Base-by-base conservation (phyloP, 2,888 invertebrate genomes). In the Tipula unca region DNA sequence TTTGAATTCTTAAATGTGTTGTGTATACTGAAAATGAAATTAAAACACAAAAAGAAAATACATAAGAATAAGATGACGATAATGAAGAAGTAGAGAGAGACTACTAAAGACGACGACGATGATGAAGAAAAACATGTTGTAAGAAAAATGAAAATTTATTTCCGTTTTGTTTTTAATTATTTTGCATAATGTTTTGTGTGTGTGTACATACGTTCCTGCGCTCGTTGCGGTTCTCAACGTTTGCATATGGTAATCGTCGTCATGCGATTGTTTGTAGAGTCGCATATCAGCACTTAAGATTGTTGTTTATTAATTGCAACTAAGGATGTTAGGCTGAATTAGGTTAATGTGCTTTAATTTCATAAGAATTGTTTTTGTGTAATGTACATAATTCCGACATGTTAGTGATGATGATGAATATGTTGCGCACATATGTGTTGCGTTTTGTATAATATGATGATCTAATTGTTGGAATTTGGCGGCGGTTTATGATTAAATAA, bases 151-250 rank as follows among this genome's bases (percentile, higher is more conserved):
- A 69, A 69, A 69, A 69, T 69, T 69, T 69, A 69, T 69, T 69
- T 69, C 69, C 69, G 69, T 69, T 69, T 69, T 69, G 69, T 69
- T 69, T 54, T 54, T 69, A 69, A 69, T 69, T 69, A 69, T 69
- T 69, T 69, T 69, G 69, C 69, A 69, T 69, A 69, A 69, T 69
- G 25, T 69, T 69, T 25, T 69, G 25, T 69, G 48, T 54, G 17
- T 17, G 4, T 1, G 4, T 54, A 14, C 13, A 13, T 42, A 13
- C 42, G 42, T 14, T 42, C 42, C 3, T 42, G n/a, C n/a, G 10
- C 69, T 69, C 69, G 69, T 25, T 17, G 20, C 17, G 48, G 17
- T 48, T 48, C 48, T 17, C 25, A 0, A 20, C 25, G 10, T 69
- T 69, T 69, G 69, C 69, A 69, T 69, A 69, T 69, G 69, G 69